Evolutionary conservation across 2,888 invertebrate genomes (phyloP).

Genomic region (Spisula subtruncata): DNA sequence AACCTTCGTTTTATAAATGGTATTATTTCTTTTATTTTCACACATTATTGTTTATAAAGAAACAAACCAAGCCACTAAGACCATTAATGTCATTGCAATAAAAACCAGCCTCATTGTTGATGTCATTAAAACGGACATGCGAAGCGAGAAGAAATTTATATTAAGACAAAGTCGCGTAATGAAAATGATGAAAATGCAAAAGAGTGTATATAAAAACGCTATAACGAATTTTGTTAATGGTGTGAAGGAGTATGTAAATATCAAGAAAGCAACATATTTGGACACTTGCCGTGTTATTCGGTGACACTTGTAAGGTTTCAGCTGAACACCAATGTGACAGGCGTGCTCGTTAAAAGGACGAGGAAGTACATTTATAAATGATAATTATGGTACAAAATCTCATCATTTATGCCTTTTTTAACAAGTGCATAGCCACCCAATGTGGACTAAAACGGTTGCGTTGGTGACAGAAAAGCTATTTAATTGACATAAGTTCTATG

Average conservation of each 20-base stretch:
- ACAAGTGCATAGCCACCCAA: slow-evolving; percentile 11
- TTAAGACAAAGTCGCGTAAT: background rate
- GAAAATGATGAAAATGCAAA: slow-evolving; percentile 16
- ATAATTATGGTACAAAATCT: slow-evolving; percentile 16
- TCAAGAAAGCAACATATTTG: background rate
- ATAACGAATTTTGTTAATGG: background rate
- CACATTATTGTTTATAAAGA: background rate
- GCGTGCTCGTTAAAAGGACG: background rate
- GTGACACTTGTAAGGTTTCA: background rate
- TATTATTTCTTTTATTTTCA: slow-evolving; percentile 1
- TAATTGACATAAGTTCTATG: background rate
- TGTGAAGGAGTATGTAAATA: background rate
- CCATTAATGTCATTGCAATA: background rate
- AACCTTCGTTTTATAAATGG: background rate
- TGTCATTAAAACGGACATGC: slow-evolving; percentile 2
- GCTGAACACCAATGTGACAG: slow-evolving; percentile 8
- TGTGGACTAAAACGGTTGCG: background rate
- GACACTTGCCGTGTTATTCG: background rate
- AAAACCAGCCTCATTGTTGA: background rate
- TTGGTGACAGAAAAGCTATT: background rate
- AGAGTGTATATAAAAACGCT: background rate
- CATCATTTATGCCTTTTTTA: background rate
- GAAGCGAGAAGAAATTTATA: slow-evolving; percentile 7
- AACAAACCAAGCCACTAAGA: background rate
- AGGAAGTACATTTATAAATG: background rate